Percentiles rank a stretch among this genome's conserved stretches.
These are phyloP conservation scores for Dysdera silvatica DNA, from an alignment of 1,140 invertebrate genomes.

Conservation along the genomic window DNA sequence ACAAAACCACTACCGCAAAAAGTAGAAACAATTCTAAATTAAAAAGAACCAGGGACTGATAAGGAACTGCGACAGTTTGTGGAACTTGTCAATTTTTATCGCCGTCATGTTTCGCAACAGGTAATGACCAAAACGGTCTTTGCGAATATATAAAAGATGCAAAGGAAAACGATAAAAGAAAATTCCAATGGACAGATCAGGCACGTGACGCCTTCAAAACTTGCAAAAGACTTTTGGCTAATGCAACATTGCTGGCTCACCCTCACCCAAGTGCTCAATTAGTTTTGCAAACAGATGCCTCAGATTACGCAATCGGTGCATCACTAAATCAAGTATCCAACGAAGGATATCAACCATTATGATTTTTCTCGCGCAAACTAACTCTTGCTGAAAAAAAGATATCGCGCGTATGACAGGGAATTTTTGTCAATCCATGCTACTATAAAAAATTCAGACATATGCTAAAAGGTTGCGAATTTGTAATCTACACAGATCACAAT, in stretches of 20 bases:
- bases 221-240: slow-evolving; percentile 40
- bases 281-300: slow-evolving; percentile 25
- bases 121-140: not conserved
- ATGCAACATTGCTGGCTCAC: slow-evolving; percentile 14
- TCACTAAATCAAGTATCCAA: slow-evolving; percentile 19
- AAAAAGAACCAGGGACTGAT: slow-evolving; percentile 36
- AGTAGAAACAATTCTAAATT: slow-evolving; percentile 9
- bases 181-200: slow-evolving; percentile 23
- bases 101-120: slow-evolving; percentile 4
- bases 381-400: slow-evolving; percentile 13
- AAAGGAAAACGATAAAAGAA: not conserved
- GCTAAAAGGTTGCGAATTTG: slow-evolving; percentile 37
- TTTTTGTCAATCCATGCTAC: slow-evolving; percentile 34
- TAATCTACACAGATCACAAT: slow-evolving; percentile 37
- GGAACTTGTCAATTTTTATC: slow-evolving; percentile 44
- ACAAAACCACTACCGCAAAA: slow-evolving; percentile 9
- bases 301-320: slow-evolving; percentile 20
- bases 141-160: not conserved
- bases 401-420: slow-evolving; percentile 34
- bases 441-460: slow-evolving; percentile 37
- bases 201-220: slow-evolving; percentile 38
- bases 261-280: slow-evolving; percentile 16
- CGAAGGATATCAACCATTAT: slow-evolving; percentile 20
- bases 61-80: slow-evolving; percentile 39
- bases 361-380: slow-evolving; percentile 30